Conservation (phyloP, 2,797 vertebrate species). For the Ctenochaetus hawaiiensis region DNA sequence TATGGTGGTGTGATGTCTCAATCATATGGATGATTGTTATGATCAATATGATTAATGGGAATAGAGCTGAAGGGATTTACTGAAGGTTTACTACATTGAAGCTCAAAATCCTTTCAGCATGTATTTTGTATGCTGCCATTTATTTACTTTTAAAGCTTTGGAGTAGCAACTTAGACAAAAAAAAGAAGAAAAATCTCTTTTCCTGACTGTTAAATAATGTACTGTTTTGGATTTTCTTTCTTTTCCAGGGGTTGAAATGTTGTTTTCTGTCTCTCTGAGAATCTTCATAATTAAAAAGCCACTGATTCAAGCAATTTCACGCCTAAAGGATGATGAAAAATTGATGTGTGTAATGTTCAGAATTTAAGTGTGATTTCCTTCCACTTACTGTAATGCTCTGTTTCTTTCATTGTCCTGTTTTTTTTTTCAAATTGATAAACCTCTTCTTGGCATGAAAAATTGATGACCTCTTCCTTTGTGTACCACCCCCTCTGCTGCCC, state of each 20-base stretch:
- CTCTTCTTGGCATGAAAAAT: conserved; percentile 68
- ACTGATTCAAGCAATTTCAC: conserved; percentile 57
- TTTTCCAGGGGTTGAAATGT: not conserved
- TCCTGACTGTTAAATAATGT: too few species aligned
- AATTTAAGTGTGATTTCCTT: conserved; percentile 64
- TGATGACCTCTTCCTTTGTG: conserved; percentile 67
- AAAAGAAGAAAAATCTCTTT: too few species aligned
- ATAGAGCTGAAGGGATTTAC: too few species aligned
- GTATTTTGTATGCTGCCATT: too few species aligned
- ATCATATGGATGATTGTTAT: too few species aligned
- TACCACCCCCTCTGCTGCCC: conserved; percentile 48
- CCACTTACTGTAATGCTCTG: conserved; percentile 27
- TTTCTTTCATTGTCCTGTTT: conserved; percentile 42
- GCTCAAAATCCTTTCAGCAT: too few species aligned
- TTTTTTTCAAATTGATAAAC: conserved; percentile 59
- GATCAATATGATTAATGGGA: too few species aligned
- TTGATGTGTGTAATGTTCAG: conserved; percentile 63
- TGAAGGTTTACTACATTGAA: too few species aligned
- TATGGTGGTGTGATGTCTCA: too few species aligned
- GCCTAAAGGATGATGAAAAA: conserved; percentile 72
- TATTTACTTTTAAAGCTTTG: too few species aligned
- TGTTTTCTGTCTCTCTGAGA: conserved; percentile 22
- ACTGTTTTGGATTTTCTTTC: not conserved
- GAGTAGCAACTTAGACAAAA: too few species aligned
- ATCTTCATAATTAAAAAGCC: conserved; percentile 72